Evolutionary conservation across 2,888 invertebrate genomes (phyloP), one percentile per base, ranked within the genome.

Genomic region (Spodoptera picta): DNA sequence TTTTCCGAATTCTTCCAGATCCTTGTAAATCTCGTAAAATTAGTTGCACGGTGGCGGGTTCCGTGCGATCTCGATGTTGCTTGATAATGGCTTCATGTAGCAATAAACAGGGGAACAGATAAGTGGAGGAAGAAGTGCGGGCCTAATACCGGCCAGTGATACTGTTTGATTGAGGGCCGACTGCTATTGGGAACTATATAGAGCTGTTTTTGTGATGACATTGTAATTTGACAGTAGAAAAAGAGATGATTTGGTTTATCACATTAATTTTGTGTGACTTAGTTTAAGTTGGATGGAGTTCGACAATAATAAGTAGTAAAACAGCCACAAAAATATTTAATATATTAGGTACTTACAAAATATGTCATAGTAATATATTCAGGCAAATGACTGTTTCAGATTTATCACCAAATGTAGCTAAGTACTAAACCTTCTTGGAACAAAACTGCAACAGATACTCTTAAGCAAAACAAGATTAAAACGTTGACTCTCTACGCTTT

Each of bases 1-100:
- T 65, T 60, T 24, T 24, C 10, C 53, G 58, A 52, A 56, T 73
- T 69, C 48, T 27, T 58, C 58, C 42, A 44, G 54, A 61, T 48
- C 73, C 56, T 31, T 77, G 69, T 77, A 77, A 77, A 78, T 75
- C 77, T 78, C 66, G 52, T 73, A 65, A 78, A 78, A 77, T 78
- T 78, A 78, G 77, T 69, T 56, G 69, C 42, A 50, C 61, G 46
- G 50, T 61, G 66, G 60, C 31, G 64, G 69, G 46, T 50, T 60
- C 48, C 50, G 50, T 63, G 68, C 63, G 60, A 55, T 60, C 60
- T 60, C 59, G 73, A 84, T 86, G 80, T 77, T 71, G 77, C 53
- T 74, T 80, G 84, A 88, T 88, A 89, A 87, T 85, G 81, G 85
- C 83, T 83, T 86, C 83, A 84, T 85, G 82, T 81, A 80, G 85